Evolutionary conservation across 2,113 vertebrate genomes (phyloP).

Genomic region (Eptesicus fuscus): DNA sequence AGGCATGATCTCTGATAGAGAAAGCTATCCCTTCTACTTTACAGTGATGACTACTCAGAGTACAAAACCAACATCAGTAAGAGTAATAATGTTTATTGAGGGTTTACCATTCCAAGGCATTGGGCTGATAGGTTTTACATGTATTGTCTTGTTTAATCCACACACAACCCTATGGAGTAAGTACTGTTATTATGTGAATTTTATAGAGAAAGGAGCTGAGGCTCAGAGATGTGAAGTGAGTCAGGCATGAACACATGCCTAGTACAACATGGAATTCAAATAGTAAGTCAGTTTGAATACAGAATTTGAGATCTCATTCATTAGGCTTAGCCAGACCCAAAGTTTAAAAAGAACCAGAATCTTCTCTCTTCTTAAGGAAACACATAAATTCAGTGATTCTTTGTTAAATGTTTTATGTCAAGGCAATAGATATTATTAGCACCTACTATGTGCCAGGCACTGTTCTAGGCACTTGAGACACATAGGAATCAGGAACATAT

Average conservation of each 20-base stretch:
- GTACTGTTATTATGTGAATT: neutral
- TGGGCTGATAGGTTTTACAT: neutral
- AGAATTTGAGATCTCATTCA: neutral
- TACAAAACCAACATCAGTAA: neutral
- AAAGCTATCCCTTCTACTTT: neutral
- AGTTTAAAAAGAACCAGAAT: neutral
- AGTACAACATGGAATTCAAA: neutral
- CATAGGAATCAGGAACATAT: neutral
- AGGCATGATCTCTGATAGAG: neutral
- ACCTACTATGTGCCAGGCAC: neutral
- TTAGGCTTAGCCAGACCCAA: neutral
- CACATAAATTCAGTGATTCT: neutral
- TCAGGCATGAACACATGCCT: neutral
- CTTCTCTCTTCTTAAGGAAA: neutral
- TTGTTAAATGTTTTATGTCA: neutral
- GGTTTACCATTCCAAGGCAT: neutral
- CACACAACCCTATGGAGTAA: neutral
- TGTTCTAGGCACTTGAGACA: neutral
- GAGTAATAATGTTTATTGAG: neutral
- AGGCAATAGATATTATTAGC: neutral
- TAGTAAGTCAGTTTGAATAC: neutral
- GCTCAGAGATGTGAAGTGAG: neutral
- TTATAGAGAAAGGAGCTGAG: neutral
- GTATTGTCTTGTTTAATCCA: neutral
- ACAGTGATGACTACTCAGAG: neutral